These are phyloP conservation scores for Rhegmatorhina hoffmannsi DNA, from an alignment of 2,113 vertebrate species.

Conservation along the genomic window DNA sequence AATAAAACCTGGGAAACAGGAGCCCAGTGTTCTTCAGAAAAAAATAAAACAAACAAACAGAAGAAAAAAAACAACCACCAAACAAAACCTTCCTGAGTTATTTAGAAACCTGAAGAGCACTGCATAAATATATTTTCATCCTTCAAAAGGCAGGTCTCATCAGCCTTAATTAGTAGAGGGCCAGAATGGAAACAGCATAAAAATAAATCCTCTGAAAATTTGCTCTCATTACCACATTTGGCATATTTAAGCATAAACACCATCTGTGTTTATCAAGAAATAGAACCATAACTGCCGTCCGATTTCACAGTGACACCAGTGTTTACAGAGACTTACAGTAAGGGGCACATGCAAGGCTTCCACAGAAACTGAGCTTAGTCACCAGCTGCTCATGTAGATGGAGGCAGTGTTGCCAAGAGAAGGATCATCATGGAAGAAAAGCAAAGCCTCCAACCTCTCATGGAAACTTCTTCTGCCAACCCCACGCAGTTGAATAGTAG, in stretches of 20 bases:
- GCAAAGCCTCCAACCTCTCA: neutral
- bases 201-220: slow-evolving; percentile 56
- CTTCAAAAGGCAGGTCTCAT: slow-evolving; percentile 33
- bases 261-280: slow-evolving; percentile 66
- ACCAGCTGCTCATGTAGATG: neutral
- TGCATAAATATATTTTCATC: slow-evolving; percentile 25
- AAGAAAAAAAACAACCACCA: neutral
- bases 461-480: neutral
- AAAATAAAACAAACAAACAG: neutral
- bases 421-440: neutral
- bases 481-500: neutral
- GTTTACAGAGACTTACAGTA: slow-evolving; percentile 42
- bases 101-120: slow-evolving; percentile 21
- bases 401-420: slow-evolving; percentile 18
- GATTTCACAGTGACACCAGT: slow-evolving; percentile 18
- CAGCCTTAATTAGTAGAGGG: slow-evolving; percentile 44
- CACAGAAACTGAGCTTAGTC: slow-evolving; percentile 9
- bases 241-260: slow-evolving; percentile 63
- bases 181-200: slow-evolving; percentile 46
- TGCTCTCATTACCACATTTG: slow-evolving; percentile 59
- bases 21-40: neutral
- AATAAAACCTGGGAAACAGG: slow-evolving; percentile 16
- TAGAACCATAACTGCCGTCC: neutral
- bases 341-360: slow-evolving; percentile 16
- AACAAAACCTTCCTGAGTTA: slow-evolving; percentile 6